Evolutionary conservation across 2,113 vertebrate genomes (phyloP).

Genomic region (Eurypyga helias): DNA sequence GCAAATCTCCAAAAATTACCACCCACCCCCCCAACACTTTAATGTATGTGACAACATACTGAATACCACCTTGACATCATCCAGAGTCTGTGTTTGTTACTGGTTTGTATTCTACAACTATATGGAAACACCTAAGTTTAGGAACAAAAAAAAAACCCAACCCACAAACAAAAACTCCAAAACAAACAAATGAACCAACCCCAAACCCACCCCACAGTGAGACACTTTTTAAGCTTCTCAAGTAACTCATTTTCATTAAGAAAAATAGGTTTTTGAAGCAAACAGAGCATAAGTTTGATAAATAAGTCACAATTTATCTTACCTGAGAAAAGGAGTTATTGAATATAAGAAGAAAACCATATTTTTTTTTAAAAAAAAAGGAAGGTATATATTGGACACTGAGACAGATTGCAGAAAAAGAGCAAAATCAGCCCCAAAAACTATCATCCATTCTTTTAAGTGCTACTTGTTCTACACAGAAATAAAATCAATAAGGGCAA

Average conservation of each 20-base stretch:
- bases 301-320: neutral
- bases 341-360: neutral
- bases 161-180: neutral
- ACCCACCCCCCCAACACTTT: neutral
- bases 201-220: neutral
- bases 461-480: neutral
- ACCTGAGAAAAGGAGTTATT: conserved; percentile 21
- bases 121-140: neutral
- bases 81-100: neutral
- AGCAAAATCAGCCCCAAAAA: neutral
- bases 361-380: neutral
- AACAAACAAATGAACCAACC: no score
- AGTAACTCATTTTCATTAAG: neutral
- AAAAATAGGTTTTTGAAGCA: neutral
- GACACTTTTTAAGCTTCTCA: neutral
- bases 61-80: neutral
- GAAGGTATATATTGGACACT: neutral
- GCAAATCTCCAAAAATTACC: neutral
- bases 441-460: neutral
- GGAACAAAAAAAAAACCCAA: neutral
- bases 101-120: neutral
- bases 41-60: neutral
- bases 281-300: neutral
- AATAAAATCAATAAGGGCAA: neutral
- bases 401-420: neutral